A percentile compares a stretch with the other conserved stretches of the same genome.
phyloP scores from a whole-genome alignment of 1,140 invertebrate species.

The Nasonia longicornis region DNA sequence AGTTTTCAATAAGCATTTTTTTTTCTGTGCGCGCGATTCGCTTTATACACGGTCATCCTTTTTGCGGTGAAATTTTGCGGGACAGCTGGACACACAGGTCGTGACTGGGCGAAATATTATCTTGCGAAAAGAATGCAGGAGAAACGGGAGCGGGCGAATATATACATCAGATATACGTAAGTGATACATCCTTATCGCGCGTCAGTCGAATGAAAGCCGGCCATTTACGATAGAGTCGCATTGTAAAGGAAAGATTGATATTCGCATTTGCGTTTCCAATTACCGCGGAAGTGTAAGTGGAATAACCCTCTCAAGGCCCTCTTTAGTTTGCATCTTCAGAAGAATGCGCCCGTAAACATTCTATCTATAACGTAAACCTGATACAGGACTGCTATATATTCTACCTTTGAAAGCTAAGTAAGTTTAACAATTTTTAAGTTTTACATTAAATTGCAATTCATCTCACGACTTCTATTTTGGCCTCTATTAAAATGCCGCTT shows the following conservation, averaged over 20 bases:
- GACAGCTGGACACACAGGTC: slow-evolving; percentile 9
- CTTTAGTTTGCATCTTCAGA: not conserved
- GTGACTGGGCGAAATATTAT: slow-evolving; percentile 37
- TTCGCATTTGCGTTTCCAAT: slow-evolving; percentile 14
- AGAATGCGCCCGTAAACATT: not conserved
- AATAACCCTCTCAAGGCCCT: slow-evolving; percentile 17
- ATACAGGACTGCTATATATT: not conserved
- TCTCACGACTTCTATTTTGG: no score
- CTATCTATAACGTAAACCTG: no score
- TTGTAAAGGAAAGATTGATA: slow-evolving; percentile 22
- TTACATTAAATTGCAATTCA: no score
- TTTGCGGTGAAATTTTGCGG: slow-evolving; percentile 26
- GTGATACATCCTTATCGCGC: slow-evolving; percentile 30
- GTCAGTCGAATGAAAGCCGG: slow-evolving; percentile 31
- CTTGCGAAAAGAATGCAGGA: slow-evolving; percentile 26
- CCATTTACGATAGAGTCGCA: slow-evolving; percentile 19
- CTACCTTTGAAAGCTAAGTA: not conserved
- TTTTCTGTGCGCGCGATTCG: not conserved
- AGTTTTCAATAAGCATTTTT: slow-evolving; percentile 9
- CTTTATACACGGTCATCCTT: not conserved
- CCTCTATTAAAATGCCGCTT: no score
- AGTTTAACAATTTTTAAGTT: no score
- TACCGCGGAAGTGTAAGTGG: slow-evolving; percentile 26
- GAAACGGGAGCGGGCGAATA: slow-evolving; percentile 22
- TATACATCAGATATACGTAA: slow-evolving; percentile 32